These are phyloP conservation scores for Upupa epops DNA, from an alignment of 2,113 vertebrate genomes.

Conservation along the genomic window DNA sequence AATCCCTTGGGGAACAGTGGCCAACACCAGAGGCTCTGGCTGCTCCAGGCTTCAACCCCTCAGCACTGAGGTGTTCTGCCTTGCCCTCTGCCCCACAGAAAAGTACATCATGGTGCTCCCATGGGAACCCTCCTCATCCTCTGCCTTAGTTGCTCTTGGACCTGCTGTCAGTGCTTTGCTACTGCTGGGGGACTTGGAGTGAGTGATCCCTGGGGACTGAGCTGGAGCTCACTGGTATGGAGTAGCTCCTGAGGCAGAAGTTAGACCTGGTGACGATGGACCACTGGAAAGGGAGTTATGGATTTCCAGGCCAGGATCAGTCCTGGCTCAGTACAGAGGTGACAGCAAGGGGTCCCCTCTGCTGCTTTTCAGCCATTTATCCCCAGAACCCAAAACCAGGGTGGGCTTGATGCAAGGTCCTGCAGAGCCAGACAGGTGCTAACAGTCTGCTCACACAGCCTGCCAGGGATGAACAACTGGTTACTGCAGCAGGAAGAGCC, in stretches of 20 bases:
- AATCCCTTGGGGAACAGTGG: neutral
- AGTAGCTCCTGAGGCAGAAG: neutral
- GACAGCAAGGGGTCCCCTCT: neutral
- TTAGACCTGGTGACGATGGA: fast-evolving
- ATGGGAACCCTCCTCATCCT: neutral
- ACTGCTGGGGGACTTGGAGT: fast-evolving
- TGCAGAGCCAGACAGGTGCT: neutral
- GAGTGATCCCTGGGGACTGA: fast-evolving
- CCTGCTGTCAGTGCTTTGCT: fast-evolving
- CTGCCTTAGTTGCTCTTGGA: neutral
- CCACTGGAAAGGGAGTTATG: neutral
- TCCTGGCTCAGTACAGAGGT: neutral
- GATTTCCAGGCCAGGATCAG: neutral
- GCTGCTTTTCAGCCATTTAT: neutral
- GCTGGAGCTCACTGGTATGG: neutral
- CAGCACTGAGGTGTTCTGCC: neutral
- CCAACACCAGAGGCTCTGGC: fast-evolving
- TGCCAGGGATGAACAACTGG: fast-evolving
- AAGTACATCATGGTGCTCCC: fast-evolving
- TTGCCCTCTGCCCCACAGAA: neutral
- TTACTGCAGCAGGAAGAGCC: neutral
- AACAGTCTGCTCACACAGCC: neutral
- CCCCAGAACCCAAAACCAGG: neutral
- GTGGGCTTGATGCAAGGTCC: neutral
- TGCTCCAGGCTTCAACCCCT: neutral